A percentile compares a stretch with the other conserved stretches of the same genome.
Conservation (phyloP, 1,140 invertebrate genomes). For the Trichoplusia ni region DNA sequence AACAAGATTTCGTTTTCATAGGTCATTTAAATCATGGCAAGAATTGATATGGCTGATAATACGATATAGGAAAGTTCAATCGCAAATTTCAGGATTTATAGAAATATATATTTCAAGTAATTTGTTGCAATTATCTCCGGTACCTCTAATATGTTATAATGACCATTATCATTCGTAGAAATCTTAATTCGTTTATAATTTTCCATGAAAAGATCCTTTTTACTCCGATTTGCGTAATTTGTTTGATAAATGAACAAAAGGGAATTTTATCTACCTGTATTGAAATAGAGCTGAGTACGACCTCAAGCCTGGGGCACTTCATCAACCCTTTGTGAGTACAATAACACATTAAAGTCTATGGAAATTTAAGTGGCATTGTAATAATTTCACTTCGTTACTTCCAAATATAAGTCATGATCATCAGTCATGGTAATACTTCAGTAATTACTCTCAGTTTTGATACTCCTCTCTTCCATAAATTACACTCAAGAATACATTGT, state of each 20-base stretch:
- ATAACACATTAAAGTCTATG: not conserved
- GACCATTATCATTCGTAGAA: not conserved
- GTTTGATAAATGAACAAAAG: constrained; percentile 4
- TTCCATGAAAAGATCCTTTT: not conserved
- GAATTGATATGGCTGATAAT: too few relatives aligned
- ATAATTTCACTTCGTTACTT: not conserved
- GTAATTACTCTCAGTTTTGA: not conserved
- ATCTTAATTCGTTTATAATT: not conserved
- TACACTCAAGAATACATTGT: too few relatives aligned
- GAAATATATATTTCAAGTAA: too few relatives aligned
- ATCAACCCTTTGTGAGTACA: not conserved
- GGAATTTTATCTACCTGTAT: constrained; percentile 9
- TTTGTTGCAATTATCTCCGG: too few relatives aligned
- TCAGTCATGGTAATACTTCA: not conserved
- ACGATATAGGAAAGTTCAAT: too few relatives aligned
- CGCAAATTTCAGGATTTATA: too few relatives aligned
- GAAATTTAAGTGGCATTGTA: not conserved
- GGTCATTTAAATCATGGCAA: too few relatives aligned
- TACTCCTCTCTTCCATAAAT: too few relatives aligned
- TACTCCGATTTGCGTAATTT: not conserved
- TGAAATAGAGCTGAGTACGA: not conserved
- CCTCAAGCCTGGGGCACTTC: not conserved
- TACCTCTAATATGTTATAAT: too few relatives aligned
- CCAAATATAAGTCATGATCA: not conserved
- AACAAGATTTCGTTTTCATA: too few relatives aligned